Conservation (phyloP, 2,797 vertebrate species). For the Dermochelys coriacea region DNA sequence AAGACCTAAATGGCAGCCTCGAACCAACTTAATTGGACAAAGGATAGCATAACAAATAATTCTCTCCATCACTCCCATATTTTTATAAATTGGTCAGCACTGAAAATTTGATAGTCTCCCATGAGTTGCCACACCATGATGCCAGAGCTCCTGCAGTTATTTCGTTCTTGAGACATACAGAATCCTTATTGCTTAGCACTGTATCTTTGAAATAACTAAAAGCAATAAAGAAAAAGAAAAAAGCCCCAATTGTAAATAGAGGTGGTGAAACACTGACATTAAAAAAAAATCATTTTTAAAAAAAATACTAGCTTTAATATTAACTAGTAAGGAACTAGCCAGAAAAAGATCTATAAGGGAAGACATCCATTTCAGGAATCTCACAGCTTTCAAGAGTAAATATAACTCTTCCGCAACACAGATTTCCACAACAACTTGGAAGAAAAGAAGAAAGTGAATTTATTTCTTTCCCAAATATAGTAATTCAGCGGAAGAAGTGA, state of each 20-base stretch:
- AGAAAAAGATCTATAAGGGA: not conserved
- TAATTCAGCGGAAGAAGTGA: not conserved
- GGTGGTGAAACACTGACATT: not conserved
- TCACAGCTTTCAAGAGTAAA: not conserved
- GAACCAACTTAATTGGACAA: not conserved
- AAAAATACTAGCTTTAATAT: not conserved
- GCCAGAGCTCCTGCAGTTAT: fast-evolving
- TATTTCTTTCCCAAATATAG: not conserved
- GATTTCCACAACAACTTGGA: not conserved
- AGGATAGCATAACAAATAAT: not conserved
- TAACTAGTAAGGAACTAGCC: not conserved
- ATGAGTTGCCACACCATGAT: fast-evolving
- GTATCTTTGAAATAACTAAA: not conserved
- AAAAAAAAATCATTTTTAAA: not conserved
- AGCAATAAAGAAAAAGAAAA: not conserved
- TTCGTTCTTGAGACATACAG: not conserved
- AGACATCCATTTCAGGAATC: fast-evolving
- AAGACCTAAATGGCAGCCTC: not conserved
- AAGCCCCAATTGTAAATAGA: not conserved
- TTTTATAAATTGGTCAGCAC: not conserved
- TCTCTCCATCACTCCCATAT: not conserved
- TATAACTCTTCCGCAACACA: not conserved
- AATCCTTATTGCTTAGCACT: not conserved
- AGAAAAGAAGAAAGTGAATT: not conserved
- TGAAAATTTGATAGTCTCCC: not conserved